Conservation (phyloP, 1,140 invertebrate species). For the Drosophila sp. region DNA sequence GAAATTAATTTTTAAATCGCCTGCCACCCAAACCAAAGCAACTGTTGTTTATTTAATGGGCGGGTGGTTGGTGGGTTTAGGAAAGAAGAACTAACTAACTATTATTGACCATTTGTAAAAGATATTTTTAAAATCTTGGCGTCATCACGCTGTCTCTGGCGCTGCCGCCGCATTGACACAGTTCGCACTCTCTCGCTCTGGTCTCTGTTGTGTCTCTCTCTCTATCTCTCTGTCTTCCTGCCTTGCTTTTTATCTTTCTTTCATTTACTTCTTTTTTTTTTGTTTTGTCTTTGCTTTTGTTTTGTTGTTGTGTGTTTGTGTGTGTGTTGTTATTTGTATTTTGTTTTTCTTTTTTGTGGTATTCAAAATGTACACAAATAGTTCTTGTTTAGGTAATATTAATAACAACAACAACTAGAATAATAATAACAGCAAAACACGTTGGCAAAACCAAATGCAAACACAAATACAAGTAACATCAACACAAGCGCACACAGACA, state of each 20-base stretch:
- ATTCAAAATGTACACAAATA: constrained; percentile 37
- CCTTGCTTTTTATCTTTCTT: constrained; percentile 53
- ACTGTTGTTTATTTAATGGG: constrained; percentile 20
- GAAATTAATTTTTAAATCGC: constrained; percentile 39
- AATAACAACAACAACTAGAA: constrained; percentile 17
- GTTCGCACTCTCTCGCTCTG: constrained; percentile 71
- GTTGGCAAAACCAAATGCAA: constrained; percentile 7
- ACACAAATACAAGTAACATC: constrained; percentile 10
- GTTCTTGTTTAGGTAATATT: constrained; percentile 43
- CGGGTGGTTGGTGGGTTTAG: not conserved
- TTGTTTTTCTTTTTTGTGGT: constrained; percentile 31
- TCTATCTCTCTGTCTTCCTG: constrained; percentile 36
- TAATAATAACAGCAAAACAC: constrained; percentile 8
- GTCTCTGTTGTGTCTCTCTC: not conserved
- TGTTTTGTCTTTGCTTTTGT: constrained; percentile 47
- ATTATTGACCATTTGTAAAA: constrained; percentile 34
- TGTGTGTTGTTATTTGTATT: constrained; percentile 31
- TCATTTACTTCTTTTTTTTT: constrained; percentile 44
- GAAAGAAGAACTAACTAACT: not conserved
- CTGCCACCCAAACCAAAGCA: constrained; percentile 2
- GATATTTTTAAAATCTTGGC: constrained; percentile 67
- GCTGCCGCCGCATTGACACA: constrained; percentile 59
- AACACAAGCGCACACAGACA: constrained; percentile 8
- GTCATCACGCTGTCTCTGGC: constrained; percentile 43
- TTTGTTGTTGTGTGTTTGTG: constrained; percentile 37